Evolutionary conservation across 2,888 invertebrate genomes (phyloP).

Genomic region (Dioctria linearis): DNA sequence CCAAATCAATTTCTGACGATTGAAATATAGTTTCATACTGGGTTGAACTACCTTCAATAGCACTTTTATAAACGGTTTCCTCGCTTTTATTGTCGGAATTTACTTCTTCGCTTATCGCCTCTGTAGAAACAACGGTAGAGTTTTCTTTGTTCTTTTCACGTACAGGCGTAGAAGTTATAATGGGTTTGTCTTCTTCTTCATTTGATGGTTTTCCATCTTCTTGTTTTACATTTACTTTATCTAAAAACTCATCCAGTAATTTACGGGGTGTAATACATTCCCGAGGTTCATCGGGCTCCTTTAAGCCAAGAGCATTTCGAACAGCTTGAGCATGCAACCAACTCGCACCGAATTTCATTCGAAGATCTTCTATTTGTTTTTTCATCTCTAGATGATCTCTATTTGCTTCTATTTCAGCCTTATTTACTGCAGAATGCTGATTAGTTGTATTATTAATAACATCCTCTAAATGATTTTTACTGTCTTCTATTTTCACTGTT

Average conservation of each 20-base stretch:
- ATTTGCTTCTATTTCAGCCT: slow-evolving; percentile 58
- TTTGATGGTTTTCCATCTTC: slow-evolving; percentile 4
- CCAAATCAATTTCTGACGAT: slow-evolving; percentile 55
- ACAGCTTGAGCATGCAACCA: slow-evolving; percentile 76
- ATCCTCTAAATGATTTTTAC: slow-evolving; percentile 38
- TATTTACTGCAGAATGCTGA: neutral
- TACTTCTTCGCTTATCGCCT: neutral
- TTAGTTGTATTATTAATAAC: neutral
- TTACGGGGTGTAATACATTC: slow-evolving; percentile 62
- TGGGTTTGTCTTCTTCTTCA: neutral
- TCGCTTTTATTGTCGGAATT: slow-evolving; percentile 22
- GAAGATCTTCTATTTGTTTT: slow-evolving; percentile 74
- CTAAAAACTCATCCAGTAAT: slow-evolving; percentile 65
- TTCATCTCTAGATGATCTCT: slow-evolving; percentile 75
- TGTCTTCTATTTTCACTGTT: slow-evolving; percentile 69
- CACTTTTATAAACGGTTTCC: slow-evolving; percentile 52
- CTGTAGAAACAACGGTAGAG: slow-evolving; percentile 49
- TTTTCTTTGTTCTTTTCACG: slow-evolving; percentile 45
- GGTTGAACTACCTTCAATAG: slow-evolving; percentile 60
- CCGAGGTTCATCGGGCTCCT: neutral
- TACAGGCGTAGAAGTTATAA: slow-evolving; percentile 63
- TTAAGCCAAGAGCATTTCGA: slow-evolving; percentile 74
- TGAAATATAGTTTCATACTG: slow-evolving; percentile 59
- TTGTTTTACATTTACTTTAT: slow-evolving; percentile 60
- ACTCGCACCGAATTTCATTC: slow-evolving; percentile 75